These are phyloP conservation scores for Rhagologus leucostigma DNA, from an alignment of 2,113 vertebrate species.

Conservation along the genomic window DNA sequence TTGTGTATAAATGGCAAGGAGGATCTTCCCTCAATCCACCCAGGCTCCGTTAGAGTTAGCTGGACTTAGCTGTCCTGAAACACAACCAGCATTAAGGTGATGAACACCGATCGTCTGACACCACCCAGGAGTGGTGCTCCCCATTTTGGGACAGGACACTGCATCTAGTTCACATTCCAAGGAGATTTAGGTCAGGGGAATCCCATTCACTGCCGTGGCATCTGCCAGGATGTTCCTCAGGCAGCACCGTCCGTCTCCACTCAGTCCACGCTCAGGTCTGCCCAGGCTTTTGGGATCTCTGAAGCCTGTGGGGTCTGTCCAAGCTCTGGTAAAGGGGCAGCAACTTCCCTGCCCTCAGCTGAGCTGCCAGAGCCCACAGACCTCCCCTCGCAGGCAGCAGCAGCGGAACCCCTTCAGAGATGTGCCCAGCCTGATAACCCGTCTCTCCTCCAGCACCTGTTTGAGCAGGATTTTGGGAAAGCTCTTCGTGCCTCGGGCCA, in stretches of 20 bases:
- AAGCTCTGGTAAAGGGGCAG: not conserved
- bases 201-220: not conserved
- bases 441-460: not conserved
- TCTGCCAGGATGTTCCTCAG: not conserved
- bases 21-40: not conserved
- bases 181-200: constrained; percentile 25
- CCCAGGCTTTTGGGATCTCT: not conserved
- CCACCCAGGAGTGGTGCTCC: not conserved
- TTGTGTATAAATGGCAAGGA: not conserved
- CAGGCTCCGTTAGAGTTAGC: not conserved
- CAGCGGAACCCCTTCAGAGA: not conserved
- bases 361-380: not conserved
- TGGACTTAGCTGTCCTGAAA: not conserved
- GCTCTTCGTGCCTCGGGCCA: not conserved
- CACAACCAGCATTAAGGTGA: not conserved
- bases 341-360: not conserved
- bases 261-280: not conserved
- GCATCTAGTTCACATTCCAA: constrained; percentile 37
- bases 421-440: not conserved
- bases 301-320: fast-evolving
- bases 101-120: not conserved
- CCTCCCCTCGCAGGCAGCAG: not conserved
- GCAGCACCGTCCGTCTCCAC: not conserved
- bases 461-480: constrained; percentile 1
- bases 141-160: not conserved